Base-by-base conservation (phyloP, 2,797 vertebrate genomes). In the Danio kyathit region DNA sequence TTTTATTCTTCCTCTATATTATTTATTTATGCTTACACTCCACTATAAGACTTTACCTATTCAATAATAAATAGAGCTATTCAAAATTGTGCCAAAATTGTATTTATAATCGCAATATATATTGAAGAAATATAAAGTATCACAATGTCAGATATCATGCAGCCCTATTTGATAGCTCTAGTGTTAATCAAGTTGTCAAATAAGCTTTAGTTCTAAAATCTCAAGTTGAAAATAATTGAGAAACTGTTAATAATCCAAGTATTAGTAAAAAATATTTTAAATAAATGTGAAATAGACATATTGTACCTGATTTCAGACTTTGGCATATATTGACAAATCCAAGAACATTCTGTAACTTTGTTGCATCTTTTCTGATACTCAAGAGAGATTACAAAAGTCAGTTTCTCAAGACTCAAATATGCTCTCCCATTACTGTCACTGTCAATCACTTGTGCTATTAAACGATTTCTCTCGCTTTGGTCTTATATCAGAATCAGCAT, bases 401-500 rank as follows among this genome's bases (percentile, higher is more conserved):
- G 43, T 57, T 67, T 67, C 63, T 54, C 61, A 54, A 19, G 49
- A 54, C 11, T 8, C n/a, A 67, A 77, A 75, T 51, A 19, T 75
- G 13, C 13, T 46, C 46, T 21, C 38, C 13, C n/a, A 2, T 48
- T 40, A 60, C 48, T 38, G 43, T 46, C 56, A 5, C 60, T 38
- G 5, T 46, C 10, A 57, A 29, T n/a, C 14, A 69, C 17, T 29
- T 11, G 0, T 44, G 6, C 6, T 7, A 40, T 19, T 56, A 43
- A 57, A 29, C 12, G n/a, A 0, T 57, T 21, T 46, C 2, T 38
- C 46, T 48, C 5, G 19, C 40, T 52, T 12, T 21, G 9, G 59
- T 21, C 41, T 61, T 48, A 40, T 41, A 57, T 57, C 46, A 67
- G 46, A 74, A 76, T 73, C 78, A 82, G 72, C 56, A 76, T 70